Conservation (phyloP, 2,113 vertebrate species). For the Alethe castanea region DNA sequence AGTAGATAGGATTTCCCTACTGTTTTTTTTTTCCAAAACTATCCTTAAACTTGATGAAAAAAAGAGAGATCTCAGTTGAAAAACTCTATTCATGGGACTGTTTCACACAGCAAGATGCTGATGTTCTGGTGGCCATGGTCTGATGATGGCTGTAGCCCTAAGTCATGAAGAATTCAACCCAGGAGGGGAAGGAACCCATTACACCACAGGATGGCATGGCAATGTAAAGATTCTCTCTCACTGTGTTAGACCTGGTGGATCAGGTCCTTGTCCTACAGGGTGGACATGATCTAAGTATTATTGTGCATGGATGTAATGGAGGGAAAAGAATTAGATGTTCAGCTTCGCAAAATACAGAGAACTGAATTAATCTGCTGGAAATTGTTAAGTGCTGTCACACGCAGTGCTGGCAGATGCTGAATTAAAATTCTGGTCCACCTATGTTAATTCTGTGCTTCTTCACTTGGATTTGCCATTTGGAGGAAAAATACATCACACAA, state of each 20-base stretch:
- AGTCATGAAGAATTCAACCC: neutral
- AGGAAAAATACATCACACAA: neutral
- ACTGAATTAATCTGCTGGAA: neutral
- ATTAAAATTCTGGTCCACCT: neutral
- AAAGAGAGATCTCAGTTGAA: neutral
- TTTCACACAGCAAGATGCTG: neutral
- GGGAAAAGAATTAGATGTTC: neutral
- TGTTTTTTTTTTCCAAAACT: neutral
- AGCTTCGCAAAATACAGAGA: neutral
- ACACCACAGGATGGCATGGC: neutral
- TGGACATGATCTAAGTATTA: neutral
- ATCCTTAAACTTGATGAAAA: neutral
- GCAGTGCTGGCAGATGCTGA: neutral
- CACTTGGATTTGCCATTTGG: neutral
- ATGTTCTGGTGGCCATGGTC: neutral
- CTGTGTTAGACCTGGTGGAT: neutral
- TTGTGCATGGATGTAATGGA: neutral
- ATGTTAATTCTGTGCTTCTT: neutral
- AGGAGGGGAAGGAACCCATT: neutral
- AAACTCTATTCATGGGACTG: neutral
- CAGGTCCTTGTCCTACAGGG: neutral
- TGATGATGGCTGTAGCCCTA: neutral
- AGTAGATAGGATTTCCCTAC: neutral
- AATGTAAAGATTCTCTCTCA: neutral
- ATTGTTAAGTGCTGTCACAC: neutral